Evolutionary conservation across 2,888 invertebrate genomes (phyloP), one percentile per base, ranked within the genome.

Genomic region (Troides aeacus): DNA sequence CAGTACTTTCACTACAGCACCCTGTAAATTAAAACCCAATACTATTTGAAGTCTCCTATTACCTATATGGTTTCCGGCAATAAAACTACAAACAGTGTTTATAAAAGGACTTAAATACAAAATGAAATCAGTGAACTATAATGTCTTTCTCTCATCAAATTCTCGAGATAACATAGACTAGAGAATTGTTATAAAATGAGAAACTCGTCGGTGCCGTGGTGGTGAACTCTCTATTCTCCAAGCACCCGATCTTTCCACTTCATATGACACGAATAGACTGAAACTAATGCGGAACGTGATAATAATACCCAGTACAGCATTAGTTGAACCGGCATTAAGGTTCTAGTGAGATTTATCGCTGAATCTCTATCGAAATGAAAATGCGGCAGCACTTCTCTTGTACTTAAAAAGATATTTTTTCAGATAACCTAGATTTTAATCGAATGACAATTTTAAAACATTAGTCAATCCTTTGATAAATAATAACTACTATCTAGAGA

Each of bases 261-360:
- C 62, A 57, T 42, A 62, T 62, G 24, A 62, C 57, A 24, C 62
- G 62, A 56, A 67, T 62, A 62, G 67, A 67, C 62, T 57, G 57
- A 56, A 67, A 67, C 42, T 67, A 67, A 62, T 67, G 62, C 46
- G 23, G 36, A 39, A 67, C 67, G 62, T 67, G 67, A 67, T 62
- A 21, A 67, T 67, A 62, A 62, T 67, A 67, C 42, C n/a, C 39
- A 67, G 57, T 62, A 39, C 39, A 57, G 62, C 57, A 67, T 67
- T 67, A 62, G 56, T 36, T 17, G 57, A 56, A 57, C 12, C 10
- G 42, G 56, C 57, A 62, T 63, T 53, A 64, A 63, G 60, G 58
- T 39, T 63, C 66, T 5, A 61, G 66, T 24, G 66, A 66, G 63
- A 70, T 70, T 70, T 70, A 70, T 66, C 62, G 66, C 23, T 15